Evolutionary conservation across 2,888 invertebrate species (phyloP).

Genomic region (Lasioglossum villosulum): DNA sequence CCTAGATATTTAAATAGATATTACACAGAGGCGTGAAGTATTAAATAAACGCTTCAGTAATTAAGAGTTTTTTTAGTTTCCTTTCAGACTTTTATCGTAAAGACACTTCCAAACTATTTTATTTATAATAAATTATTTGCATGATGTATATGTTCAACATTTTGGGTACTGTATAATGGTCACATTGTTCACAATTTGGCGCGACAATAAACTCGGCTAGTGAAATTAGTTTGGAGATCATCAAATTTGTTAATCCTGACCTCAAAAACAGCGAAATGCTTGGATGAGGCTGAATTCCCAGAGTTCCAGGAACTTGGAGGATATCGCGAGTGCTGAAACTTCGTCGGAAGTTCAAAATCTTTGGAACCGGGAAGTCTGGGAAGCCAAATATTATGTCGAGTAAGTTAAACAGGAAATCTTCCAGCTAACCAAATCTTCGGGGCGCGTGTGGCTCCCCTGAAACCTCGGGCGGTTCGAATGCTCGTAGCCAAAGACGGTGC

Average conservation of each 20-base stretch:
- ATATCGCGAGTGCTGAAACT: slow-evolving; percentile 37
- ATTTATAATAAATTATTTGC: background rate
- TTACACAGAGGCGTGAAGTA: background rate
- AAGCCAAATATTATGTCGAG: slow-evolving; percentile 39
- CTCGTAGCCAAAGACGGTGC: background rate
- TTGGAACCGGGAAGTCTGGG: slow-evolving; percentile 6
- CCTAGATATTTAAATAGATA: background rate
- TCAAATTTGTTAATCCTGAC: background rate
- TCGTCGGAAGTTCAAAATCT: slow-evolving; percentile 33
- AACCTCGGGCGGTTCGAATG: background rate
- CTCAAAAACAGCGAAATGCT: background rate
- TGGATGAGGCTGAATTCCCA: background rate
- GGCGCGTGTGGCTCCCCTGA: background rate
- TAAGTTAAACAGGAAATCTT: slow-evolving; percentile 37
- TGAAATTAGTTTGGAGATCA: background rate
- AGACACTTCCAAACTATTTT: background rate
- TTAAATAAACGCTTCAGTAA: background rate
- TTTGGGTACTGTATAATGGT: too few species aligned
- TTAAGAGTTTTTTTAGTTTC: background rate
- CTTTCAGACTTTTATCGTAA: background rate
- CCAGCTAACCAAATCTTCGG: background rate
- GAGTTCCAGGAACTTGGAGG: slow-evolving; percentile 35
- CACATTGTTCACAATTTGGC: background rate
- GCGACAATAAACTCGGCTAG: background rate
- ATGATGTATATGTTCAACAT: background rate